Conservation (phyloP, 2,888 invertebrate genomes). For the Philhelius pedissequus region DNA sequence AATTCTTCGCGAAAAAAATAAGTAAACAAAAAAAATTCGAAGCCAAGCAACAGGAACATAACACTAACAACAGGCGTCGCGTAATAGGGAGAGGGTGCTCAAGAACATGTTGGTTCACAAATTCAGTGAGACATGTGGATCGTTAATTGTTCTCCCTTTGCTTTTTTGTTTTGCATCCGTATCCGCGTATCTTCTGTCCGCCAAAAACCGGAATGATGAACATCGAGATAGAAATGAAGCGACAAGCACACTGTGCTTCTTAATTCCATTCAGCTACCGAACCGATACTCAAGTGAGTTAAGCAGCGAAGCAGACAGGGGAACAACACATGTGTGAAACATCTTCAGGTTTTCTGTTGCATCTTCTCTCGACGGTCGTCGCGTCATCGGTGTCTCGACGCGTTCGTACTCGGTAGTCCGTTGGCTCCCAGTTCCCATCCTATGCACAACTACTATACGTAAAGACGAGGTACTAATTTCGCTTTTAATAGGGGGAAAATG, state of each 20-base stretch:
- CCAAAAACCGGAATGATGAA: conserved; percentile 65
- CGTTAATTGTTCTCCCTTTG: conserved; percentile 63
- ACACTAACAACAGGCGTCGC: conserved; percentile 10
- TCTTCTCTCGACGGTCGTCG: not conserved
- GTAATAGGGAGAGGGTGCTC: conserved; percentile 47
- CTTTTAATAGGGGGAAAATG: conserved; percentile 67
- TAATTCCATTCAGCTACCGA: not conserved
- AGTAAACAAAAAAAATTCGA: conserved; percentile 9
- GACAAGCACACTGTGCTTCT: conserved; percentile 43
- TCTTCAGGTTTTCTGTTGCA: conserved; percentile 51
- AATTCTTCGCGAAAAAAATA: not conserved
- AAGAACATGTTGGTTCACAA: conserved; percentile 59
- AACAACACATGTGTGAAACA: conserved; percentile 64
- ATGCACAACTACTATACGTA: not conserved
- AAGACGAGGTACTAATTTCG: conserved; percentile 58
- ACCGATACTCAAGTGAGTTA: not conserved
- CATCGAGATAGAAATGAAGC: conserved; percentile 41
- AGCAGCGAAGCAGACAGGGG: not conserved
- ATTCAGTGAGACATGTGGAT: conserved; percentile 66
- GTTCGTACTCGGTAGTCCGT: not conserved
- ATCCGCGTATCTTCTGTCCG: conserved; percentile 20
- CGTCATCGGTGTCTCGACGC: not conserved
- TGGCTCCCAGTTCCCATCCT: not conserved
- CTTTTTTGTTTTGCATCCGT: conserved; percentile 14
- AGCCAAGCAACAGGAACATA: conserved; percentile 14